Evolutionary conservation across 2,113 vertebrate species (phyloP).

Genomic region (Pterocles orientalis): DNA sequence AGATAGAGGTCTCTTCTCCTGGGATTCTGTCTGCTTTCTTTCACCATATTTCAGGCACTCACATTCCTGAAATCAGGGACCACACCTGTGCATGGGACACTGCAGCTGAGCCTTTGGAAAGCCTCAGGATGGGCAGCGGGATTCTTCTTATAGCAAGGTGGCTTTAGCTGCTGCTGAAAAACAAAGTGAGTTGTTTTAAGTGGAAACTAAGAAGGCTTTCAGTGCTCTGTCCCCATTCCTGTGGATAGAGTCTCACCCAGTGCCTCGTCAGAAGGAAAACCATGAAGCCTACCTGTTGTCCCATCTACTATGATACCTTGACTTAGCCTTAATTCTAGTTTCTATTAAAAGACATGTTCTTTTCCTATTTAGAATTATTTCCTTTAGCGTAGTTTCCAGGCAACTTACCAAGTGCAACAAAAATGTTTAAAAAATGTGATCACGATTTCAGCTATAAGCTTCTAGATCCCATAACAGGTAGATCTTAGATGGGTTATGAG

Average conservation of each 20-base stretch:
- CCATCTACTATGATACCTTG: neutral
- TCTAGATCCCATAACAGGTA: neutral
- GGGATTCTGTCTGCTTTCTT: neutral
- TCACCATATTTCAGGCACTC: neutral
- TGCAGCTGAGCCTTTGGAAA: neutral
- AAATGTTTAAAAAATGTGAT: neutral
- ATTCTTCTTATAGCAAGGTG: neutral
- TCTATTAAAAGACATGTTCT: neutral
- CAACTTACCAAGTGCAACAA: neutral
- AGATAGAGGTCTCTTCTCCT: rapidly evolving
- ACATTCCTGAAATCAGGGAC: neutral
- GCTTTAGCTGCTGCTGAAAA: neutral
- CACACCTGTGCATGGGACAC: neutral
- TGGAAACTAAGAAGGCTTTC: neutral
- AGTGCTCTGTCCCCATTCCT: neutral
- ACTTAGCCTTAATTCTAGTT: neutral
- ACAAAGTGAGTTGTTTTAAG: neutral
- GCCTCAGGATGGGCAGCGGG: neutral
- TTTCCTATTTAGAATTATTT: neutral
- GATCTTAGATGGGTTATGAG: neutral
- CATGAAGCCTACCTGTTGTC: neutral
- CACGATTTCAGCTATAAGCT: neutral
- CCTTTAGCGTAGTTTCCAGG: neutral
- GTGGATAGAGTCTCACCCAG: neutral
- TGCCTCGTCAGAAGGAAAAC: neutral